Percentiles rank a stretch among this genome's conserved stretches.
Evolutionary conservation across 1,140 invertebrate genomes (phyloP).

Genomic region (Aphis craccivora): DNA sequence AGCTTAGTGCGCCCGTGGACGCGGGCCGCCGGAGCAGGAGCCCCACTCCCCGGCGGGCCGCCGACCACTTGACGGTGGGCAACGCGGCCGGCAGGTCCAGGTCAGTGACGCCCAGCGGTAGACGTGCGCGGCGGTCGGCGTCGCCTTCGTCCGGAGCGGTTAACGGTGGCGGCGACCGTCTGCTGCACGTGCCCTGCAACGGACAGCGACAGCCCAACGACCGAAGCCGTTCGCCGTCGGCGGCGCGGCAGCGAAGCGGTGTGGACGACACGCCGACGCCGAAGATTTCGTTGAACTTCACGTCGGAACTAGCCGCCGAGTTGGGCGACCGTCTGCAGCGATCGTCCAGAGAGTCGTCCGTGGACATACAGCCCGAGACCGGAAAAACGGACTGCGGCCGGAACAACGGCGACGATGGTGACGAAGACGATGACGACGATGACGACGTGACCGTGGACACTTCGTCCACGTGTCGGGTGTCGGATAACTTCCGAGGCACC

Average conservation of each 20-base stretch:
- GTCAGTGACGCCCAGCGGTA: constrained; percentile 29
- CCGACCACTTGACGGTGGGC: background rate
- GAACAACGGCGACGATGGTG: background rate
- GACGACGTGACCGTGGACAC: constrained; percentile 54
- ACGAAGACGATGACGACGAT: background rate
- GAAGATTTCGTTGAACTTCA: constrained; percentile 43
- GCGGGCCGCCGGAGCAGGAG: constrained; percentile 59
- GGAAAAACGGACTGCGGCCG: background rate
- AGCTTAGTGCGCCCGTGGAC: background rate
- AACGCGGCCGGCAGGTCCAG: background rate
- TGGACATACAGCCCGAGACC: background rate
- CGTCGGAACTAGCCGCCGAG: constrained; percentile 1
- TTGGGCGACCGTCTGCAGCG: background rate
- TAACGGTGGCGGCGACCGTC: background rate
- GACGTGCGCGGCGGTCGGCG: background rate
- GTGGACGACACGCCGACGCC: constrained; percentile 51
- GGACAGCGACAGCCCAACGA: background rate
- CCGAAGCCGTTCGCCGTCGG: constrained; percentile 55
- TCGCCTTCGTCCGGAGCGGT: background rate
- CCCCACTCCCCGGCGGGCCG: constrained; percentile 54
- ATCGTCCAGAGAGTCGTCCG: constrained; percentile 12
- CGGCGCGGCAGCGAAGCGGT: background rate
- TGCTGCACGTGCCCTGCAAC: background rate
- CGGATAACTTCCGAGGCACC: constrained; percentile 60
- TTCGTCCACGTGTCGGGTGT: constrained; percentile 59